Evolutionary conservation across 2,888 invertebrate species (phyloP), one percentile per base, ranked within the genome.

Genomic region (Drosophila tripunctata): DNA sequence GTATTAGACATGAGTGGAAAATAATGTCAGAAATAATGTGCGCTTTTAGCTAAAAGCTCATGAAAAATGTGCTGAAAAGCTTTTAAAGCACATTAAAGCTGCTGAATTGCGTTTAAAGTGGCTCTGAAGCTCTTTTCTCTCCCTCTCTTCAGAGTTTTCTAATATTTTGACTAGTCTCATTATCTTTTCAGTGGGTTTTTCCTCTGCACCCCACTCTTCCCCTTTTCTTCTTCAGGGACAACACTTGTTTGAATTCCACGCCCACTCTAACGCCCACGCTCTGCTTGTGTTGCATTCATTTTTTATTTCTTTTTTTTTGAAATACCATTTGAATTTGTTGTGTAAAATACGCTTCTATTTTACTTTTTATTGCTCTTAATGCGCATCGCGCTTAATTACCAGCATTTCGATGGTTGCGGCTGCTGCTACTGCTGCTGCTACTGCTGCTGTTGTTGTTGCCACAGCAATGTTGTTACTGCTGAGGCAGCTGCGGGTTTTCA

Each of bases 321-420:
- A 80, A 81, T 78, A 78, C 73, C 78, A 73, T 78, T 81, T 80
- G 78, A 81, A 84, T 81, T 78, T 81, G 67, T 81, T 70, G 78
- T 62, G 61, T n/a, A n/a, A 63, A 68, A 43, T 30, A 63, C 48
- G 54, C 63, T 64, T 66, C 22, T 47, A 33, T 36, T 45, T 30
- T 27, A 38, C 27, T 52, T 35, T 64, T 33, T 35, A 15, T 30
- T 12, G 24, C 14, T 15, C 24, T 40, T 24, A 33, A 24, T 58
- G 40, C 45, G 73, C 86, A 60, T 54, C 61, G 74, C 64, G 73
- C 86, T 86, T 82, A 82, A 82, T 82, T 82, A 86, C 84, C 82
- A 83, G 81, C 86, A 80, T 83, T 67, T 72, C 63, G 51, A 64
- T 68, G 71, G 64, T 58, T 64, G 66, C 56, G 60, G 44, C 43